Percentiles rank a stretch among this genome's conserved stretches.
Conservation (phyloP, 2,113 vertebrate genomes). For the Chroicocephalus ridibundus region DNA sequence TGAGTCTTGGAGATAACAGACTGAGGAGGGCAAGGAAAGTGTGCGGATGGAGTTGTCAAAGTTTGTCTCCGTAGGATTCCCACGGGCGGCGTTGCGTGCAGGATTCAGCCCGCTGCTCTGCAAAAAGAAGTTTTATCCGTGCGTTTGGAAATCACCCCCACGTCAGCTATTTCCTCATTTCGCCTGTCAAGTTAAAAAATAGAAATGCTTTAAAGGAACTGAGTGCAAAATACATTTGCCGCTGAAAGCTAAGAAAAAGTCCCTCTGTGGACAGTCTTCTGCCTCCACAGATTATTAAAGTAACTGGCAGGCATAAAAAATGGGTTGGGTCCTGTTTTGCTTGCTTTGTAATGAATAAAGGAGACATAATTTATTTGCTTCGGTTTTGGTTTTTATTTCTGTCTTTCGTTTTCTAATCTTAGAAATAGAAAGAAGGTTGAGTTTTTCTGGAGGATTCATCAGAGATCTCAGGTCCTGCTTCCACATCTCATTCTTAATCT, state of each 20-base stretch:
- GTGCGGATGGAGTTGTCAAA: background rate
- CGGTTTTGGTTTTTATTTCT: conserved; percentile 1
- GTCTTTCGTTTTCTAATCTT: conserved; percentile 10
- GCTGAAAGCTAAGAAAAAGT: background rate
- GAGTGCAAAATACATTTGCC: background rate
- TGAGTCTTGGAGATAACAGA: background rate
- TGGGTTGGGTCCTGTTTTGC: background rate
- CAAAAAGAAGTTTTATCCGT: background rate
- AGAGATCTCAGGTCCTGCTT: background rate
- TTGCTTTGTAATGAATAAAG: background rate
- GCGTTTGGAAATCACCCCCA: background rate
- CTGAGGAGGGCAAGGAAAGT: background rate
- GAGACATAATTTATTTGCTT: background rate
- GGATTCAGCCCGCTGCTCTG: background rate
- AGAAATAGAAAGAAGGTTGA: background rate
- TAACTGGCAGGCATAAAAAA: background rate
- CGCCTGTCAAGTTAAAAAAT: background rate
- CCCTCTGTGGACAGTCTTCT: background rate
- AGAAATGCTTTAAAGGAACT: conserved; percentile 53
- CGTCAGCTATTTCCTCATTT: conserved; percentile 51
- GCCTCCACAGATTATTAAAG: background rate
- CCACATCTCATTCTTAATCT: background rate
- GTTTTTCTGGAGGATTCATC: background rate
- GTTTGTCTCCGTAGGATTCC: background rate
- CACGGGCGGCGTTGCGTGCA: fast-evolving